Evolutionary conservation across 2,797 vertebrate species (phyloP), one percentile per base, ranked within the genome.

Genomic region (Sebastes taczanowskii): DNA sequence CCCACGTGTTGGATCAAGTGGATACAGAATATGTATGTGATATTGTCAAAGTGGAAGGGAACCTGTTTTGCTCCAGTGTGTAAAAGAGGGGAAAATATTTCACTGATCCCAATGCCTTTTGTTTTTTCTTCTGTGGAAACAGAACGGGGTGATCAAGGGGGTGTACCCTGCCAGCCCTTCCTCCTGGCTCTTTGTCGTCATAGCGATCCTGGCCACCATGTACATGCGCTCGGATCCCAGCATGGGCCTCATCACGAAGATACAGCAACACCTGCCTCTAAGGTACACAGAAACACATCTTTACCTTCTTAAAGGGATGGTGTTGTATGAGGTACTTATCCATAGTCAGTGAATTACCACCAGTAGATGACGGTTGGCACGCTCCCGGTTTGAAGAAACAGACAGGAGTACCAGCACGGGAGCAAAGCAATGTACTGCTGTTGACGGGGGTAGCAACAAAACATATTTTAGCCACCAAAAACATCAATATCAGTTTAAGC

Each of bases 151-250:
- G 74, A 94, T 97, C 58, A 95, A 95, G 1, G 96, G 97, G 0
- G 95, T 97, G 63, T 96, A 96, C 81, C 97, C 97, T 0, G 97
- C 96, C 52, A 97, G 96, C 78, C 96, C 96, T 0, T 95, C 96
- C 66, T 97, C 96, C 75, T 97, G 97, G 97, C 92, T 97, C 5
- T 97, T 97, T 70, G 96, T 97, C 35, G 95, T 96, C 82, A 94
- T 96, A 67, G 95, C 96, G 0, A 97, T 97, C 75, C 93, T 97
- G 87, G 95, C 95, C 6, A 95, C 96, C 61, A 96, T 96, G 87
- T 96, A 96, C 87, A 95, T 95, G 72, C 95, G 95, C 71, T 95
- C 96, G 0, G 97, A 97, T 79, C 97, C 97, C 65, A 97, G 96
- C 82, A 95, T 97, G 92, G 97, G 97, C 18, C 95, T 97, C 78